Base-by-base conservation (phyloP, 2,113 vertebrate species). In the Trogon melanurus region DNA sequence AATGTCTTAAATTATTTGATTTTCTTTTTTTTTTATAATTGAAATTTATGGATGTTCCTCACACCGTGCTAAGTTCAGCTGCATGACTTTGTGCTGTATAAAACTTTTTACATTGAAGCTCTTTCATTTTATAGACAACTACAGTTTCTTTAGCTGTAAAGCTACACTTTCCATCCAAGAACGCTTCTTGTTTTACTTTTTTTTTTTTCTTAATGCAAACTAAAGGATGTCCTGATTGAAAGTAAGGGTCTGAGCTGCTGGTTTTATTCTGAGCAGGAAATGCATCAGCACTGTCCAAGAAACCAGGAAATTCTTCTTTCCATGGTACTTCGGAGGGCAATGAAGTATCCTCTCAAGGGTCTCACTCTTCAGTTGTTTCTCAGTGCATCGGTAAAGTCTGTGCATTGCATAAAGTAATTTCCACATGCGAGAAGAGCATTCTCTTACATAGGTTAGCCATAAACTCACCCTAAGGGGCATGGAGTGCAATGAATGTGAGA, bases 281-380 rank as follows among this genome's bases (percentile, higher is more conserved):
- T 32, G 13, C 61, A 60, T 84, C 27, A 32, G 25, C 21, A 20
- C 12, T 62, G n/a, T 32, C 23, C 47, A 89, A 84, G 67, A 64
- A 79, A 78, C 4, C 44, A 72, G 57, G 60, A 74, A 86, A 91
- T 71, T 48, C 41, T 57, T 79, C 56, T 67, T 86, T 64, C 69
- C 14, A 0, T 38, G 83, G 53, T 74, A 38, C n/a, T 60, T 84
- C 86, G 47, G 51, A 88, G 34, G 36, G n/a, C 1, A 5, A 86
- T 70, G 71, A 85, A 93, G 69, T 60, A 36, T 44, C 57, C 38
- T 85, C 79, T 91, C 79, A 44, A 66, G 85, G 16, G 54, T 85
- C 30, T 65, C 5, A 0, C 57, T 81, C 47, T 45, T 73, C 65
- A n/a, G 36, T 70, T 70, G 8, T 58, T 70, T 82, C 67, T 57